A percentile compares a stretch with the other conserved stretches of the same genome.
These are phyloP conservation scores for Pangasius larnaudii DNA, from an alignment of 2,797 vertebrate species.

Conservation along the genomic window DNA sequence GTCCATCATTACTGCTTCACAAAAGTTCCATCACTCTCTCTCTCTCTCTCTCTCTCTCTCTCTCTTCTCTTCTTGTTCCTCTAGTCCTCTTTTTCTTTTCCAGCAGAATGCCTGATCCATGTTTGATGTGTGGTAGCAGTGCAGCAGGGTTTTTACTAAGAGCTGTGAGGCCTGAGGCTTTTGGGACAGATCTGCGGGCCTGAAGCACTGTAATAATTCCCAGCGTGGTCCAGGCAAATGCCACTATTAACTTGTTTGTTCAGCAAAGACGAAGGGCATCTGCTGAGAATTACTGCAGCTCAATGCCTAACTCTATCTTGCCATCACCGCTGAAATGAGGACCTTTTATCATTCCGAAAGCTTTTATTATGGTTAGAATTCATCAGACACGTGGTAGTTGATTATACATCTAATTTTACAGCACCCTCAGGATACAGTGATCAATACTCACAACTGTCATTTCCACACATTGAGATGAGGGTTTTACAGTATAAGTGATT, in stretches of 20 bases:
- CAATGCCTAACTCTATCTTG: conserved; percentile 31
- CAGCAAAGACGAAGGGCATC: conserved; percentile 64
- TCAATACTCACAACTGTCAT: conserved; percentile 59
- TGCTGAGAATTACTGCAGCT: conserved; percentile 59
- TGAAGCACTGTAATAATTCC: conserved; percentile 53
- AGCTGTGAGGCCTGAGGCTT: conserved; percentile 41
- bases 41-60: background rate
- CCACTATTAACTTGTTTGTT: conserved; percentile 67
- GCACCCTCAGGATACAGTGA: conserved; percentile 40
- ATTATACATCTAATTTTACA: conserved; percentile 38
- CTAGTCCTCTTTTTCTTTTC: conserved; percentile 20
- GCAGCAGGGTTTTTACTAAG: conserved; percentile 37
- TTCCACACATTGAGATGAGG: conserved; percentile 41
- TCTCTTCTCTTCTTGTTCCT: background rate
- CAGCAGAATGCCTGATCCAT: conserved; percentile 50
- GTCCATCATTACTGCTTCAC: conserved; percentile 28
- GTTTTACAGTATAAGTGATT: background rate
- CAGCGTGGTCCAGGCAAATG: conserved; percentile 53
- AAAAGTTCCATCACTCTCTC: conserved; percentile 12
- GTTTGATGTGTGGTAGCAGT: conserved; percentile 40
- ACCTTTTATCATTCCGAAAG: background rate
- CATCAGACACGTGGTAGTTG: conserved; percentile 2
- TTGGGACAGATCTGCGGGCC: conserved; percentile 36
- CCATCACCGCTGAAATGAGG: conserved; percentile 32
- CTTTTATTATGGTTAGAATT: conserved; percentile 17